These are phyloP conservation scores for Hydrophis major DNA, from an alignment of 2,797 vertebrate genomes.

Conservation along the genomic window DNA sequence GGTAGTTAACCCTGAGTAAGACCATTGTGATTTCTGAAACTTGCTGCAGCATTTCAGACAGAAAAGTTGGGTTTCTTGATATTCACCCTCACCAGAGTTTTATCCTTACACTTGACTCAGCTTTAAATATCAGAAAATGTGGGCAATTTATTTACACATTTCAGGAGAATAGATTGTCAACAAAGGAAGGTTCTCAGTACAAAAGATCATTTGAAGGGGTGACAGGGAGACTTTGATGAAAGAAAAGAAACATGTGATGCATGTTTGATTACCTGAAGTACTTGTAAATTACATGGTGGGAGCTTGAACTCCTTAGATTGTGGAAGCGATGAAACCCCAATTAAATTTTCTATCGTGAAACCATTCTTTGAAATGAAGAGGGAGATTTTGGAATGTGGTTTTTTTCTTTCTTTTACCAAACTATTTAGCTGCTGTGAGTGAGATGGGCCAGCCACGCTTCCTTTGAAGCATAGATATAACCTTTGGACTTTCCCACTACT, in stretches of 20 bases:
- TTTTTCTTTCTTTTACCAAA: neutral
- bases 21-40: constrained; percentile 23
- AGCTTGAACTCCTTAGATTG: no score
- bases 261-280: constrained; percentile 20
- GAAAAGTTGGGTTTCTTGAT: constrained; percentile 62
- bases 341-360: neutral
- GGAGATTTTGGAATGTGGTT: no score
- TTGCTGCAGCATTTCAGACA: constrained; percentile 48
- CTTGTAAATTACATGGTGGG: neutral
- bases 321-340: neutral
- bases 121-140: constrained; percentile 70
- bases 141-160: constrained; percentile 67
- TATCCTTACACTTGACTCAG: constrained; percentile 71
- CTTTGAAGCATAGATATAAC: neutral
- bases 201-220: neutral
- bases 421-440: neutral
- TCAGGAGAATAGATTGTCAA: constrained; percentile 59
- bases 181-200: constrained; percentile 55
- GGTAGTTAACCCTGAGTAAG: neutral
- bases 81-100: constrained; percentile 62
- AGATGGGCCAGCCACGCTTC: neutral
- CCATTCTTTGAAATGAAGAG: neutral
- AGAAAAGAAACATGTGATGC: neutral
- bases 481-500: neutral
- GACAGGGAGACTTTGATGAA: neutral